A percentile compares a stretch with the other conserved stretches of the same genome.
Evolutionary conservation across 2,888 invertebrate species (phyloP).

Genomic region (Hydrotaea cyrtoneurina): DNA sequence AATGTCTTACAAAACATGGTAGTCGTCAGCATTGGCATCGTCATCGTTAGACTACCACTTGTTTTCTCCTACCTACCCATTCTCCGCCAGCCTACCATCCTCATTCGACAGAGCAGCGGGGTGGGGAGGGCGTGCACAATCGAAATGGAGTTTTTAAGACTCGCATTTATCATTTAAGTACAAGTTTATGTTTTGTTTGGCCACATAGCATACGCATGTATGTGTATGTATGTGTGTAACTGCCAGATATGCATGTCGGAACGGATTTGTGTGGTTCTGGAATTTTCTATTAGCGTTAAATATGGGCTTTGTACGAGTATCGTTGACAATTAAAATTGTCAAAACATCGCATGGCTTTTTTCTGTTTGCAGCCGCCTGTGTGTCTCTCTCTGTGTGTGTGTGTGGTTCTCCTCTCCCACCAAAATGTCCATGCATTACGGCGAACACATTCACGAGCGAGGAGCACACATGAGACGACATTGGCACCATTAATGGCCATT

Average conservation of each 20-base stretch:
- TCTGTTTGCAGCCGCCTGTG: constrained; percentile 1
- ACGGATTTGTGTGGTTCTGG: neutral
- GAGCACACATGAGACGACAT: neutral
- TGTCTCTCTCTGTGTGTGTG: too few species aligned
- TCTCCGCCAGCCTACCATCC: neutral
- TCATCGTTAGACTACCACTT: constrained; percentile 13
- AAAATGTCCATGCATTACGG: constrained; percentile 45
- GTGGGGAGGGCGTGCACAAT: neutral
- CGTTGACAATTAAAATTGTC: constrained; percentile 56
- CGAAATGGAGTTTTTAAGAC: constrained; percentile 24
- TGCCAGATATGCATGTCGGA: neutral
- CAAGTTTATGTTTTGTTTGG: constrained; percentile 26
- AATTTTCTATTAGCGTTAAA: constrained; percentile 35
- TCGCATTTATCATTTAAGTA: constrained; percentile 49
- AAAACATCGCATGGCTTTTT: constrained; percentile 51
- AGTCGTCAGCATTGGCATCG: neutral
- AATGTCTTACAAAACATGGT: constrained; percentile 69
- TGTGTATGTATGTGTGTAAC: neutral
- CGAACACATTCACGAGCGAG: neutral
- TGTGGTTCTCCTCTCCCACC: neutral
- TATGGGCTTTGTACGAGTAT: constrained; percentile 3
- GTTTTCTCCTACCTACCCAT: neutral
- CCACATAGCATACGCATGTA: neutral
- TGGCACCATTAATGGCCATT: constrained; percentile 15
- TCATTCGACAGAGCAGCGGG: too few species aligned